Conservation (phyloP, 1,140 invertebrate species). For the Pararge aegeria region DNA sequence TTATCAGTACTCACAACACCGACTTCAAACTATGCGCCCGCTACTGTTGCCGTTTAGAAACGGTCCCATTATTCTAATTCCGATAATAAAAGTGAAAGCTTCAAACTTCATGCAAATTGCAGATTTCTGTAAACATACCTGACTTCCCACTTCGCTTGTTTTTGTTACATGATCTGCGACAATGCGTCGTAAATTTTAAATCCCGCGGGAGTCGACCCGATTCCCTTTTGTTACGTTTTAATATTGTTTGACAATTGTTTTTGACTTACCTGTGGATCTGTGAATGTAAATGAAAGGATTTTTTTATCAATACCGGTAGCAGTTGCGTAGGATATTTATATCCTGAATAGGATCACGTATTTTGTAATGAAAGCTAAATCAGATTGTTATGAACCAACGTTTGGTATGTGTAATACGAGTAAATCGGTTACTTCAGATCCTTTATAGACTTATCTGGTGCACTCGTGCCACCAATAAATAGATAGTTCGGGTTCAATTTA, state of each 20-base stretch:
- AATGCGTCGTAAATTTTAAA: conserved; percentile 26
- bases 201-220: conserved; percentile 49
- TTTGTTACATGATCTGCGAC: conserved; percentile 45
- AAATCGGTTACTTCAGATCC: too few species aligned
- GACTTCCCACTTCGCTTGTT: conserved; percentile 45
- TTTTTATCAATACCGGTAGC: conserved; percentile 10
- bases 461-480: too few species aligned
- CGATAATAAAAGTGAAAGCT: conserved; percentile 74
- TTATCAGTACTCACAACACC: conserved; percentile 18
- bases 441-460: too few species aligned
- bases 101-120: conserved; percentile 62
- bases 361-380: not conserved
- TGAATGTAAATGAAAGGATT: conserved; percentile 11
- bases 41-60: conserved; percentile 41
- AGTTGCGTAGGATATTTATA: not conserved
- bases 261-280: conserved; percentile 45
- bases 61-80: conserved; percentile 49
- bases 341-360: conserved; percentile 2
- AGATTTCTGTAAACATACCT: conserved; percentile 61
- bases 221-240: conserved; percentile 47
- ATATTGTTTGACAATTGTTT: conserved; percentile 44
- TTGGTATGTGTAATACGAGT: not conserved
- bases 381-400: not conserved
- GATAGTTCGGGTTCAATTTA: too few species aligned
- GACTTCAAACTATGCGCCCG: conserved; percentile 16